Evolutionary conservation across 2,797 vertebrate species (phyloP).

Genomic region (Callimico goeldii): DNA sequence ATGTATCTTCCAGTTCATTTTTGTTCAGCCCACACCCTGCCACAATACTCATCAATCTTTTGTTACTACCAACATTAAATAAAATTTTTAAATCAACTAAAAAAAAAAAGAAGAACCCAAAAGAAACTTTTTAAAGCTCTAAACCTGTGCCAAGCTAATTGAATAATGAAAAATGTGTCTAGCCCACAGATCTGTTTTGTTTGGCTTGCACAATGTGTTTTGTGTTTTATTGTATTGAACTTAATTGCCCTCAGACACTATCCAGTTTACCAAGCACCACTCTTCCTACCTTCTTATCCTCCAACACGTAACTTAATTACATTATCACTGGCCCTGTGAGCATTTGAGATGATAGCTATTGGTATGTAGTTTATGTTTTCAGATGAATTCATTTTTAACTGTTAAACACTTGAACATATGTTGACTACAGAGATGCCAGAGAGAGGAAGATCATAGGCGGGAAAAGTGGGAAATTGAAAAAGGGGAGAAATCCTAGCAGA

Average conservation of each 20-base stretch:
- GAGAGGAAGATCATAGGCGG: not conserved
- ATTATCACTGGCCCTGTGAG: not conserved
- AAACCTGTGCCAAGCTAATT: slow-evolving; percentile 44
- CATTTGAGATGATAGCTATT: not conserved
- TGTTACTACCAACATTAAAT: too few relatives aligned
- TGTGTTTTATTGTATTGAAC: not conserved
- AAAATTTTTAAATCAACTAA: too few relatives aligned
- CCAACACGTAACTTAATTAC: not conserved
- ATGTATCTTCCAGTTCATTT: too few relatives aligned
- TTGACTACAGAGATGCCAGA: not conserved
- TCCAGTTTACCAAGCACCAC: not conserved
- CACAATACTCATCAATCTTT: too few relatives aligned
- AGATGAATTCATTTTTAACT: not conserved
- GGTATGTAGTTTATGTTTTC: not conserved
- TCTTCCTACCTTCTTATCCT: not conserved
- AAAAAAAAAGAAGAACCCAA: not conserved
- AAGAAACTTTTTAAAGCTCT: not conserved
- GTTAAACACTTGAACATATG: not conserved
- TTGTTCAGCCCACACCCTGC: too few relatives aligned
- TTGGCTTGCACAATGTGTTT: not conserved
- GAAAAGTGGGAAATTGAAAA: not conserved
- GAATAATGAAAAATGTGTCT: slow-evolving; percentile 11
- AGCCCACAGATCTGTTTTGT: not conserved
- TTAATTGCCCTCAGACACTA: not conserved
- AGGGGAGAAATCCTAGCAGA: not conserved